phyloP scores from a whole-genome alignment of 2,113 vertebrate genomes.

The Poeciliopsis prolifica region DNA sequence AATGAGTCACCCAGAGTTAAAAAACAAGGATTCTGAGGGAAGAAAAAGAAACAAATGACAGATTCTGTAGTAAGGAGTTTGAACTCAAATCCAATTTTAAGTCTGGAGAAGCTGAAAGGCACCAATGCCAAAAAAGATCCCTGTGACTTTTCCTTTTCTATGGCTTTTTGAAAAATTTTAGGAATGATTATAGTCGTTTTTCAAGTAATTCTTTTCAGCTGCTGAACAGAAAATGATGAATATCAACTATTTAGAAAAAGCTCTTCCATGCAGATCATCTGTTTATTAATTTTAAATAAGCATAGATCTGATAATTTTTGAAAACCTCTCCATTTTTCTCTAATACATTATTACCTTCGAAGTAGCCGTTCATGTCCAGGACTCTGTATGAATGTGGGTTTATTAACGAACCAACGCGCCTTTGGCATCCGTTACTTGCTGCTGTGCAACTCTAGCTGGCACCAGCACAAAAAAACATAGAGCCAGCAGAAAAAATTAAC shows the following conservation, averaged over 20 bases:
- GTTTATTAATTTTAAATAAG: neutral
- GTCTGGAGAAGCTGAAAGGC: neutral
- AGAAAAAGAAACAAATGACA: neutral
- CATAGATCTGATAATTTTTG: neutral
- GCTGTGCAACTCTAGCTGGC: conserved; percentile 37
- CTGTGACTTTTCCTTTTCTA: neutral
- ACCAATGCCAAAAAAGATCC: neutral
- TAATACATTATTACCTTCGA: neutral
- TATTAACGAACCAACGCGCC: conserved; percentile 51
- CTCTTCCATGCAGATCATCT: neutral
- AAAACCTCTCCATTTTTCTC: too few relatives aligned
- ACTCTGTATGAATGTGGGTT: conserved; percentile 31
- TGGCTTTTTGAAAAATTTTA: neutral
- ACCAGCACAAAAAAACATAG: conserved; percentile 13
- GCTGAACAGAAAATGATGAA: neutral
- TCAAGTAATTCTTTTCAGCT: neutral
- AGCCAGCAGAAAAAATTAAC: conserved; percentile 35
- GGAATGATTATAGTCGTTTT: neutral
- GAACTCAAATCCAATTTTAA: neutral
- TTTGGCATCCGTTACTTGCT: conserved; percentile 54
- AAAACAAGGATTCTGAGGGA: neutral
- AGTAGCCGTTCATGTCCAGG: conserved; percentile 1
- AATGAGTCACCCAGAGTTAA: neutral
- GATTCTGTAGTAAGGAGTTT: neutral
- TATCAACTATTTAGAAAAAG: neutral